Conservation (phyloP, 2,797 vertebrate genomes). For the Xenops minutus region DNA sequence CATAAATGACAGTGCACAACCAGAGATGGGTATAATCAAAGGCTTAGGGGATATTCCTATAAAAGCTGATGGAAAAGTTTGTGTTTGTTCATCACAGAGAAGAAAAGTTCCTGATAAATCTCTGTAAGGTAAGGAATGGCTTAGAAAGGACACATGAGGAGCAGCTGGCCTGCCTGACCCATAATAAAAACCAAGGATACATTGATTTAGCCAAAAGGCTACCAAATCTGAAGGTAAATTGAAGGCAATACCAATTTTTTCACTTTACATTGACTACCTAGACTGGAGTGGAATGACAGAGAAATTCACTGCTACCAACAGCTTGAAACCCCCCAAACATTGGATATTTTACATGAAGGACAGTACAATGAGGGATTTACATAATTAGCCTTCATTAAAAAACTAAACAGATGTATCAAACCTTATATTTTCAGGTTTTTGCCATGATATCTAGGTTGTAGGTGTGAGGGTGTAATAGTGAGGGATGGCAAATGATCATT, state of each 20-base stretch:
- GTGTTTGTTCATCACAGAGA: neutral
- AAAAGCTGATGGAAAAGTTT: neutral
- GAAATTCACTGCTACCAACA: neutral
- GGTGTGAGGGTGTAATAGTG: neutral
- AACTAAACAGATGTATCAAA: neutral
- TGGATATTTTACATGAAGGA: neutral
- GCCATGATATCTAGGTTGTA: neutral
- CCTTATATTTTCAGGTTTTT: neutral
- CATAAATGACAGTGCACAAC: neutral
- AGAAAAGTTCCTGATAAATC: neutral
- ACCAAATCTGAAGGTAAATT: neutral
- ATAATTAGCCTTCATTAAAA: neutral
- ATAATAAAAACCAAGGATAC: neutral
- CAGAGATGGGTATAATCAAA: neutral
- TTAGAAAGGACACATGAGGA: neutral
- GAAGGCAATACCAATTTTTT: neutral
- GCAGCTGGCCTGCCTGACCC: neutral
- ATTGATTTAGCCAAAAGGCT: neutral
- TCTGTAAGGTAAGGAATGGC: neutral
- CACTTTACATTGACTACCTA: neutral
- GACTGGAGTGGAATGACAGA: neutral
- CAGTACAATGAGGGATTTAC: neutral
- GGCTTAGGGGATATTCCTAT: neutral
- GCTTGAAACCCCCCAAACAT: rapidly evolving
- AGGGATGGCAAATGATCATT: neutral